Evolutionary conservation across 2,888 invertebrate species (phyloP).

Genomic region (Gryllus longicercus): DNA sequence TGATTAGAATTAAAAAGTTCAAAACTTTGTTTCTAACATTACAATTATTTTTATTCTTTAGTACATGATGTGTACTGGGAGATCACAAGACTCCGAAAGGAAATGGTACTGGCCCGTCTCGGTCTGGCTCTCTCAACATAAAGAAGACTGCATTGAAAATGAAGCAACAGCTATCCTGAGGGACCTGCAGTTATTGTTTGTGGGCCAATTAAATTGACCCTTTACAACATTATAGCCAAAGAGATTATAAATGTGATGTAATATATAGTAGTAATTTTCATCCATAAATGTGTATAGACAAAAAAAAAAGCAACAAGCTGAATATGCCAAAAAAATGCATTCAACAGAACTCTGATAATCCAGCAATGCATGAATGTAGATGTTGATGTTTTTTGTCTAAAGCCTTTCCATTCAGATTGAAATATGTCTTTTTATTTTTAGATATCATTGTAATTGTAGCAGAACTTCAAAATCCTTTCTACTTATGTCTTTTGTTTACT

Average conservation of each 20-base stretch:
- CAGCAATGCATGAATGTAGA: not conserved
- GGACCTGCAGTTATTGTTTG: not conserved
- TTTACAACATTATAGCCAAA: constrained; percentile 25
- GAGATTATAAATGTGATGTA: constrained; percentile 23
- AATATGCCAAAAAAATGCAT: not conserved
- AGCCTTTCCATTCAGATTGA: not conserved
- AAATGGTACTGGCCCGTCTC: constrained; percentile 69
- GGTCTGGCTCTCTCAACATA: constrained; percentile 53
- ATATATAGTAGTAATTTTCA: constrained; percentile 11
- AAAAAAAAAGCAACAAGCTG: not conserved
- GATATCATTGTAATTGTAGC: not conserved
- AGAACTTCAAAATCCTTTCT: not conserved
- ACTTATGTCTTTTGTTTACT: not conserved
- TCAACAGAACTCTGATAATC: not conserved
- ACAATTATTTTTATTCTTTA: constrained; percentile 45
- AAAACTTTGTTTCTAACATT: not conserved
- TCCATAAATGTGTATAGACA: constrained; percentile 11
- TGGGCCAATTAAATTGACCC: not conserved
- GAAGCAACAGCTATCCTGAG: not conserved
- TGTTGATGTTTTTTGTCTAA: not conserved
- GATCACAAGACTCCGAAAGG: constrained; percentile 65
- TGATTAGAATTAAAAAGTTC: not conserved
- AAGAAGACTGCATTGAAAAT: not conserved
- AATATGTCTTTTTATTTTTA: not conserved
- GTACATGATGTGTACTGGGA: constrained; percentile 73